A percentile compares a stretch with the other conserved stretches of the same genome.
These are phyloP conservation scores for human DNA, from an alignment of 2,113 vertebrate species.

Conservation along the genomic window DNA sequence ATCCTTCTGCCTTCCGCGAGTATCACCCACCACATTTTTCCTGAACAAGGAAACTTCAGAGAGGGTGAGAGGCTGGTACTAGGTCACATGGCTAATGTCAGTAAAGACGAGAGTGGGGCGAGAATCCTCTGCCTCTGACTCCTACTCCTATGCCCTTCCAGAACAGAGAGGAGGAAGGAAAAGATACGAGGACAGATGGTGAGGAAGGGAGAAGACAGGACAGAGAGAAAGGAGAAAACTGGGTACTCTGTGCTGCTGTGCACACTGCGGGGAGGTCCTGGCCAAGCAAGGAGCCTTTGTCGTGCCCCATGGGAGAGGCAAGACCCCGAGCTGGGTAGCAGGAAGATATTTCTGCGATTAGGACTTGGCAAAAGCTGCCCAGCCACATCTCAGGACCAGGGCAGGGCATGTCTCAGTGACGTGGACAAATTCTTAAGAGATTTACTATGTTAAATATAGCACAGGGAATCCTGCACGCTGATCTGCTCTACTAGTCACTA, in stretches of 20 bases:
- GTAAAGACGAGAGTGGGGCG: neutral
- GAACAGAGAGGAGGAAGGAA: neutral
- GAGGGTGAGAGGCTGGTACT: neutral
- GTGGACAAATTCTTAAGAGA: slow-evolving; percentile 25
- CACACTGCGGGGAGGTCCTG: neutral
- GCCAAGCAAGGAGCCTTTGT: neutral
- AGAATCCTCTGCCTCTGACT: neutral
- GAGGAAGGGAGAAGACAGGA: neutral
- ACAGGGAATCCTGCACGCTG: neutral
- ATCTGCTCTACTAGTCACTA: neutral
- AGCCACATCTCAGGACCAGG: neutral
- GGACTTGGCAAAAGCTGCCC: neutral
- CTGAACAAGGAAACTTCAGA: neutral
- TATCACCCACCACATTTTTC: neutral
- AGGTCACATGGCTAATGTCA: neutral
- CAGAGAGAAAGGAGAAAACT: neutral
- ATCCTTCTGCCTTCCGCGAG: neutral
- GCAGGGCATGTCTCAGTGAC: neutral
- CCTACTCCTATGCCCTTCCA: neutral
- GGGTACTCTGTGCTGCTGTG: neutral
- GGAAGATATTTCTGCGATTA: neutral
- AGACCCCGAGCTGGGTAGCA: neutral
- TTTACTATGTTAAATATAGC: slow-evolving; percentile 33
- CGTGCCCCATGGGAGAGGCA: neutral
- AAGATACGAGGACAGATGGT: neutral